phyloP scores from a whole-genome alignment of 1,140 invertebrate species.

The Cyclargus thomasi region DNA sequence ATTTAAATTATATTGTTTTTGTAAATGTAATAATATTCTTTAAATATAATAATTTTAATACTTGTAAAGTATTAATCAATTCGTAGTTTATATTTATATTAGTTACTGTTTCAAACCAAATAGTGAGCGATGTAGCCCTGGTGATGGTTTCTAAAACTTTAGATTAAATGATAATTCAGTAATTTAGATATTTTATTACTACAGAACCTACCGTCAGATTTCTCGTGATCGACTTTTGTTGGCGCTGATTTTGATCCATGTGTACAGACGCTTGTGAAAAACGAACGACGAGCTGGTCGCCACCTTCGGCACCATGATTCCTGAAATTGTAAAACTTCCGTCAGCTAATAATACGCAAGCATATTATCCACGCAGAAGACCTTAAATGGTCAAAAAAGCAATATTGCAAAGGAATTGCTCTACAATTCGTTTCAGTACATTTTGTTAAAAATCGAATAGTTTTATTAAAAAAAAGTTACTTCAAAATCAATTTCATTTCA shows the following conservation, averaged over 20 bases:
- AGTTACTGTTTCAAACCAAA: conserved; percentile 19
- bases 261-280: conserved; percentile 58
- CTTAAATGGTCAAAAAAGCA: no score
- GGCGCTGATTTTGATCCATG: conserved; percentile 59
- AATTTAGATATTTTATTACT: conserved; percentile 30
- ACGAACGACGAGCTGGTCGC: conserved; percentile 60
- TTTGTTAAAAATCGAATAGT: no score
- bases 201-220: conserved; percentile 60
- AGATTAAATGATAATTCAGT: conserved; percentile 52
- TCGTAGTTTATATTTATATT: conserved; percentile 16
- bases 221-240: conserved; percentile 57
- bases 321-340: conserved; percentile 38
- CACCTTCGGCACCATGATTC: conserved; percentile 73
- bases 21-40: conserved; percentile 42
- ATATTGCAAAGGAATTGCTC: no score
- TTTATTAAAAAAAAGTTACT: no score
- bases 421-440: no score
- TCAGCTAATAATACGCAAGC: not conserved
- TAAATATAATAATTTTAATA: conserved; percentile 15
- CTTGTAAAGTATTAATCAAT: conserved; percentile 9
- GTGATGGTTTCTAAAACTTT: conserved; percentile 63
- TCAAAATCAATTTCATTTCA: no score
- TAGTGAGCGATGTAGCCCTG: conserved; percentile 41
- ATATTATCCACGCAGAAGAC: no score
- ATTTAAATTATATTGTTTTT: conserved; percentile 55